Evolutionary conservation across 2,113 vertebrate species (phyloP).

Genomic region (Psittacula cyanocephala): DNA sequence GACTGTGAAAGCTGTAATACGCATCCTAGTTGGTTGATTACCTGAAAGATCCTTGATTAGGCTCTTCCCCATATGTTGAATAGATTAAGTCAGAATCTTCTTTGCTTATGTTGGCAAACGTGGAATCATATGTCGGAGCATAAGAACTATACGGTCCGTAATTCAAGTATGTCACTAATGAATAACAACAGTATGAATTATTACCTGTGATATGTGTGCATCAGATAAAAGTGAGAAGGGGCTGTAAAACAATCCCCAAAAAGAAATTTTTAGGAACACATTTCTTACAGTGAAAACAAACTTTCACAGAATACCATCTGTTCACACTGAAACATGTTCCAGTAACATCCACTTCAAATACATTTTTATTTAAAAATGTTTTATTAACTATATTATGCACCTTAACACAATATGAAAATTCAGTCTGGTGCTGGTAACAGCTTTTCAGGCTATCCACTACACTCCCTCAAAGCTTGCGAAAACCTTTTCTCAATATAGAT

Average conservation of each 20-base stretch:
- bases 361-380: background rate
- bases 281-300: background rate
- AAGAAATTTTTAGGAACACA: background rate
- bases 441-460: background rate
- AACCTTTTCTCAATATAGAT: background rate
- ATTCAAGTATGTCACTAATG: slow-evolving; percentile 91
- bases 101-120: slow-evolving; percentile 94
- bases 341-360: background rate
- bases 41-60: slow-evolving; percentile 86
- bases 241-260: background rate
- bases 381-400: background rate
- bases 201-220: background rate
- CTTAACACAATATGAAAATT: background rate
- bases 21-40: slow-evolving; percentile 4
- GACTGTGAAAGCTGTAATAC: background rate
- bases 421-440: background rate
- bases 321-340: background rate
- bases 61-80: slow-evolving; percentile 89
- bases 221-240: background rate
- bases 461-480: background rate
- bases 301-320: background rate
- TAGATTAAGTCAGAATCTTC: slow-evolving; percentile 95
- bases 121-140: slow-evolving; percentile 93
- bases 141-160: slow-evolving; percentile 95
- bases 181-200: background rate